Base-by-base conservation (phyloP, 1,140 invertebrate genomes). In the Asobara japonica region DNA sequence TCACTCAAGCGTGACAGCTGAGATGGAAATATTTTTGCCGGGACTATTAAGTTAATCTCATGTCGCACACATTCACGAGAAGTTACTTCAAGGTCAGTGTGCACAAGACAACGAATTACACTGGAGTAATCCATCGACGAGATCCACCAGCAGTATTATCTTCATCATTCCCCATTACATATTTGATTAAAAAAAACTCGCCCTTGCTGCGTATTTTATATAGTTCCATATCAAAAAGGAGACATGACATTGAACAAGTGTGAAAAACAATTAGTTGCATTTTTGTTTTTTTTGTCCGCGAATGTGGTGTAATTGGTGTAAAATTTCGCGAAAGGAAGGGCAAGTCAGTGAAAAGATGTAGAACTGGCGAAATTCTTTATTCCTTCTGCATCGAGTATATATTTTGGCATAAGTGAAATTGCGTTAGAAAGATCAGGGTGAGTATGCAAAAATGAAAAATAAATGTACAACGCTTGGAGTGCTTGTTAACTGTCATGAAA, bases 11-110 rank as follows among this genome's bases (percentile, higher is more conserved):
- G 13, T 62, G 68, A 69, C 68, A 62, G 68, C 36, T 62, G 51
- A 69, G 56, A 69, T 69, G 31, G 31, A 69, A 69, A 69, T 69
- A 69, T 69, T 69, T 69, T 69, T 61, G 62, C 68, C 11, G 16
- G 13, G 27, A 66, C 65, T 45, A 69, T 69, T 33, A 51, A 61
- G 41, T 69, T 69, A 60, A 69, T 69, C 67, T 61, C 51, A 56
- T 56, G 31, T 13, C 31, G 22, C 27, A 62, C 60, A 62, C n/a
- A 62, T 62, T 30, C 2, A 31, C 60, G 29, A 62, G n/a, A 56
- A 56, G 51, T 56, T 29, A 62, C n/a, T 16, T 27, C 60, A 62
- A 62, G 60, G 60, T 62, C 60, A 62, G 29, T 31, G n/a, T 31
- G n/a, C 13, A 56, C 22, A 27, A 2, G 18, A 18, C 7, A 25